Evolutionary conservation across 1,140 invertebrate species (phyloP), one percentile per base, ranked within the genome.

Genomic region (Reticulitermes speratus): DNA sequence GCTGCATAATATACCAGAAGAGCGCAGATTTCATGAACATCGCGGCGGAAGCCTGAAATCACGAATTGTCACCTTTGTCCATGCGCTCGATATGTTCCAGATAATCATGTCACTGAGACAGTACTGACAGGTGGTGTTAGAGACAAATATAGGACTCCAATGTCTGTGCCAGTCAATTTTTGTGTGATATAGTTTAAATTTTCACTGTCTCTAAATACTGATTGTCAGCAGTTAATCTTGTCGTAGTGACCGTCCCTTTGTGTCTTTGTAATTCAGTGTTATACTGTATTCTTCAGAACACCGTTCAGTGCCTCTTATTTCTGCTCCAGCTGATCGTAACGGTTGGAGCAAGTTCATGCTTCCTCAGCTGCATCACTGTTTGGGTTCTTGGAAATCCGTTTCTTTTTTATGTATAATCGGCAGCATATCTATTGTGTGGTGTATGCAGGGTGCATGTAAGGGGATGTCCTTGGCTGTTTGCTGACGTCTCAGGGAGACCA

Each of bases 381-480:
- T 75, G 65, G 65, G 65, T 75, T 75, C 65, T 75, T 75, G 65
- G 65, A 75, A 75, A 75, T 75, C 65, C 65, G 65, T 75, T 75
- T 8, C 25, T 75, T 75, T 30, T 75, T 14, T 75, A 30, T 65
- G 12, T 65, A n/a, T 48, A 65, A 75, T 75, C 65, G 5, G 65
- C 25, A 75, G 25, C 8, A 75, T 12, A 75, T n/a, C 25, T 75
- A 75, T 75, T 75, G 65, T 75, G n/a, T 75, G n/a, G 25, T 75
- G 59, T 23, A 65, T 65, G 25, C 9, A 30, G 65, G 65, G 65
- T 75, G 65, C 25, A 75, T 75, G 65, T n/a, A 75, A 75, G 65
- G 65, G 65, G 65, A 75, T 75, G 65, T 75, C 65, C 65, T 75
- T 75, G 65, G 65, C 65, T 75, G 16, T 75, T 75, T 75, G 65